Conservation (phyloP, 2,797 vertebrate species). For the Parotocinclus haroldoi region DNA sequence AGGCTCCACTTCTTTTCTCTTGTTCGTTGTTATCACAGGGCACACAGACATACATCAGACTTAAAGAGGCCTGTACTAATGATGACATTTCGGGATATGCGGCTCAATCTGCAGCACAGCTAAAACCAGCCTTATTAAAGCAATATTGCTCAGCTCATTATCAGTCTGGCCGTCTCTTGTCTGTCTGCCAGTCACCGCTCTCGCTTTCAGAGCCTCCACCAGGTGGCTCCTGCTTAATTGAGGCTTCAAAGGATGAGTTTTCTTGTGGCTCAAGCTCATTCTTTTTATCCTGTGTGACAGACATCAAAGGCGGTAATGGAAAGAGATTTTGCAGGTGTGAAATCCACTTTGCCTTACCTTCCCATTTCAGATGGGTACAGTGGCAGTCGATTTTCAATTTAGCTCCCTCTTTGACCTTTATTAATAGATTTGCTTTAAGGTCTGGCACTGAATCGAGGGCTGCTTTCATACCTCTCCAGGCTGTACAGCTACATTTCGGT, state of each 20-base stretch:
- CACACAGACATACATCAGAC: slow-evolving; percentile 11
- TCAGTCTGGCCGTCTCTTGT: slow-evolving; percentile 16
- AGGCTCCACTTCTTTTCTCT: not conserved
- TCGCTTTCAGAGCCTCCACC: slow-evolving; percentile 19
- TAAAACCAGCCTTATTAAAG: slow-evolving; percentile 22
- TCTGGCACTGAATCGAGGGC: slow-evolving; percentile 12
- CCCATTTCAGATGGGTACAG: slow-evolving; percentile 14
- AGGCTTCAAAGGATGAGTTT: slow-evolving; percentile 27
- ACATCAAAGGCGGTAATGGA: slow-evolving; percentile 41
- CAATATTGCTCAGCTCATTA: slow-evolving; percentile 23
- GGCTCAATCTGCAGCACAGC: slow-evolving; percentile 24
- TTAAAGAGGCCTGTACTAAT: slow-evolving; percentile 28
- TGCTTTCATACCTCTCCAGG: slow-evolving; percentile 8
- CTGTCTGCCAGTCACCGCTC: slow-evolving; percentile 6
- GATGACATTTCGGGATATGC: slow-evolving; percentile 33
- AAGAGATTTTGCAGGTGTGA: slow-evolving; percentile 29
- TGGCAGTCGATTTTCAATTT: slow-evolving; percentile 35
- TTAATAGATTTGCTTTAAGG: slow-evolving; percentile 32
- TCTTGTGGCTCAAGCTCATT: slow-evolving; percentile 15
- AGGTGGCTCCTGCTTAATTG: slow-evolving; percentile 41
- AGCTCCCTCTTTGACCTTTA: slow-evolving; percentile 36
- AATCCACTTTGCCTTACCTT: slow-evolving; percentile 24
- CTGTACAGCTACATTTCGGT: too few relatives aligned
- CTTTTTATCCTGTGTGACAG: slow-evolving; percentile 35
- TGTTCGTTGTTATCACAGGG: slow-evolving; percentile 9